These are phyloP conservation scores for Elaeidobius kamerunicus DNA, from an alignment of 2,888 invertebrate genomes.

Conservation along the genomic window DNA sequence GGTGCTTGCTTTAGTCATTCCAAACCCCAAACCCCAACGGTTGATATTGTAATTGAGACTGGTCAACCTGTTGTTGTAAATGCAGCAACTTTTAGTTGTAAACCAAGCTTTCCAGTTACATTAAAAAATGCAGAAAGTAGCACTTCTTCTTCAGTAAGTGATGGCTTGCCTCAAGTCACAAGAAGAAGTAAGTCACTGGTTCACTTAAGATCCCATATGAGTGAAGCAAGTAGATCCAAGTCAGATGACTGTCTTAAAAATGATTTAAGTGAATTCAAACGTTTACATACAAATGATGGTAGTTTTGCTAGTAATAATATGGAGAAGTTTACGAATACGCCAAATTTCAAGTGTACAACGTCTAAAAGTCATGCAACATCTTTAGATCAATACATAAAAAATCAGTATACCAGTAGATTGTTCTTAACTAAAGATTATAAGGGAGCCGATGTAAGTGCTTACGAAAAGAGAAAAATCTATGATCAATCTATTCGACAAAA, in stretches of 20 bases:
- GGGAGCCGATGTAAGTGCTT: constrained; percentile 32
- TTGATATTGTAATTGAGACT: neutral
- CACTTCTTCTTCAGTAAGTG: constrained; percentile 22
- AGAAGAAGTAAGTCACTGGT: constrained; percentile 22
- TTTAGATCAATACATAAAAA: constrained; percentile 27
- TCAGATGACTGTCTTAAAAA: constrained; percentile 28
- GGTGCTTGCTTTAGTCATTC: too few species aligned
- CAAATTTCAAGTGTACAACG: constrained; percentile 16
- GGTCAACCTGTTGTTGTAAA: constrained; percentile 2
- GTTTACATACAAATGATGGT: neutral
- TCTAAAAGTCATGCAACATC: constrained; percentile 28
- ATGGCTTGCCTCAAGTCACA: constrained; percentile 2
- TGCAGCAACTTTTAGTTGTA: neutral
- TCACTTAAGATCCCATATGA: constrained; percentile 1
- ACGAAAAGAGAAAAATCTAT: constrained; percentile 37
- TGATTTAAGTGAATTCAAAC: neutral
- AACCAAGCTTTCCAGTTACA: neutral
- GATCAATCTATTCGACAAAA: constrained; percentile 34
- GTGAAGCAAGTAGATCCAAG: constrained; percentile 18
- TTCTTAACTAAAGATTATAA: constrained; percentile 38
- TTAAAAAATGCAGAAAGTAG: neutral
- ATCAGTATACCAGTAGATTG: constrained; percentile 30
- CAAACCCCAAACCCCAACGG: too few species aligned
- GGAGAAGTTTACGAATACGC: constrained; percentile 27
- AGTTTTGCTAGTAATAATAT: constrained; percentile 16